Evolutionary conservation across 2,113 vertebrate genomes (phyloP).

Genomic region (Nothoprocta perdicaria): DNA sequence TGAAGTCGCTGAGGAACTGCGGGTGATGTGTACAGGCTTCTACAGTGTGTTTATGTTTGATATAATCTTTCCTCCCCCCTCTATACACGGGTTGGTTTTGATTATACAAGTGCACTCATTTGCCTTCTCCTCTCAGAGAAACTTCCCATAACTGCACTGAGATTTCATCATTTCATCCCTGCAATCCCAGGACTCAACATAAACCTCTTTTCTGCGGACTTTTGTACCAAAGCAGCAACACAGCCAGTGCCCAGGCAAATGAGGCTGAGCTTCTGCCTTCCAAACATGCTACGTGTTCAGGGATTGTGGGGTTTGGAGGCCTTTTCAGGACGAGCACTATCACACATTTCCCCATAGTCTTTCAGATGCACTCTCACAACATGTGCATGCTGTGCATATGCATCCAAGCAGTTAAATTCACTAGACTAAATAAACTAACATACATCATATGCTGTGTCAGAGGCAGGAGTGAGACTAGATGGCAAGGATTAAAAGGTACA

Average conservation of each 20-base stretch:
- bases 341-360: background rate
- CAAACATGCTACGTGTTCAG: background rate
- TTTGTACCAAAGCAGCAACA: rapidly evolving
- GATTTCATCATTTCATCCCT: rapidly evolving
- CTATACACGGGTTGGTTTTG: background rate
- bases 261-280: background rate
- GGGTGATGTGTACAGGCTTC: background rate
- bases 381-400: background rate
- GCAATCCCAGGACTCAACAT: background rate
- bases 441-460: background rate
- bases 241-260: background rate
- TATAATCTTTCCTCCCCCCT: background rate
- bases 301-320: background rate
- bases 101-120: background rate
- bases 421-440: background rate
- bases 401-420: background rate
- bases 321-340: background rate
- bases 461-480: background rate
- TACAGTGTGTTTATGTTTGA: background rate
- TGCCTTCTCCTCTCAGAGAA: background rate
- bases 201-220: background rate
- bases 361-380: background rate
- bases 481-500: background rate
- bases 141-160: rapidly evolving
- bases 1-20: background rate